Conservation (phyloP, 2,113 vertebrate genomes). For the Anser brachyrhynchus region DNA sequence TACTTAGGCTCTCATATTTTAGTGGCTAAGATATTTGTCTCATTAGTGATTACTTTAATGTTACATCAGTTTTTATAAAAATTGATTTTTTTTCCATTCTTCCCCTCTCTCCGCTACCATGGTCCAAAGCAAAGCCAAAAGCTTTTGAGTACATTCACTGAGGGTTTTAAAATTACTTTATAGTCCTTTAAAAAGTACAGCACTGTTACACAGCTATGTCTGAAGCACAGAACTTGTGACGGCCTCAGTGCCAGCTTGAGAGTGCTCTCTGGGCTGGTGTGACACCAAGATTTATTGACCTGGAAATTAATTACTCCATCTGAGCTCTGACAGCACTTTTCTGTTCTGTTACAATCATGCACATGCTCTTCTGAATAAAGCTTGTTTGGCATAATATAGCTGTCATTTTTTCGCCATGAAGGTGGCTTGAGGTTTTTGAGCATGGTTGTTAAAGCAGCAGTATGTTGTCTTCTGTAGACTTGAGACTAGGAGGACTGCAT, state of each 20-base stretch:
- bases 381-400: background rate
- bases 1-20: background rate
- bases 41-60: background rate
- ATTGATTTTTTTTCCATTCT: background rate
- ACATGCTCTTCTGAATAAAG: background rate
- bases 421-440: background rate
- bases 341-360: background rate
- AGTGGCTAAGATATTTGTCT: background rate
- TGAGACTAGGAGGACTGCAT: background rate
- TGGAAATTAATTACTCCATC: slow-evolving; percentile 12
- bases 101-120: background rate
- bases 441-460: background rate
- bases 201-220: background rate
- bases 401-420: background rate
- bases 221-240: background rate
- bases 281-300: background rate
- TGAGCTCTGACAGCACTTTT: background rate
- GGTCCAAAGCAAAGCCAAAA: background rate
- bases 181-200: no score
- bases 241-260: background rate
- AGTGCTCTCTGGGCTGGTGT: background rate
- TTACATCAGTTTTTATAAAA: background rate
- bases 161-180: background rate
- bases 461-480: background rate
- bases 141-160: background rate